Base-by-base conservation (phyloP, 2,797 vertebrate species). In the Channallabes apus region DNA sequence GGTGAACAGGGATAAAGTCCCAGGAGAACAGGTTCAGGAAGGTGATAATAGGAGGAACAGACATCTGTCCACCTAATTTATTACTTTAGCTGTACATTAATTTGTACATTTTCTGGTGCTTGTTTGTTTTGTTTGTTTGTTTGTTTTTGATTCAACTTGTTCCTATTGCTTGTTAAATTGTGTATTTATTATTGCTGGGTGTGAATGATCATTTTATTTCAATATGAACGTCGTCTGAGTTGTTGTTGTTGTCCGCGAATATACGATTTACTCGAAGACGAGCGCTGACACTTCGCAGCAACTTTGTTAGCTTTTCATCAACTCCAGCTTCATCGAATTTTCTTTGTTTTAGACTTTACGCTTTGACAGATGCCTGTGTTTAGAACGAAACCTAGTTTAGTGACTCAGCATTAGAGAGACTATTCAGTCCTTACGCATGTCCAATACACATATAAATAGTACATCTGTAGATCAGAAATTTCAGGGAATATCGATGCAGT, bases 111-210 rank as follows among this genome's bases (percentile, higher is more conserved):
- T 72, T 56, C 78, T 88, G 84, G 82, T 87, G 82, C 78, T 89
- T 86, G 32, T 80, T 83, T 68, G 46, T 46, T 46, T 51, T 51
- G 38, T 38, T 1, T 11, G 46, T 51, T 51, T 3, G 46, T 59
- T 22, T 0, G 64, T 61, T 56, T 64, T 12, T 38, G n/a, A 17
- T 8, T 62, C 59, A 9, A 62, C 76, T 35, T 75, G 51, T 80
- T 86, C 22, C 22, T 61, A 64, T 35, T 78, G 84, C 64, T 78
- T 85, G 67, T 85, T 71, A 46, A 86, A 78, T 79, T 8, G 51
- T 77, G 79, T 89, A 88, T 89, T 89, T 89, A 89, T 89, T 89
- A 75, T 64, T 56, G 32, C 56, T 64, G 27, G 69, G 78, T 56
- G 81, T 83, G 84, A 78, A 82, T 38, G 22, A 46, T 76, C 6